Conservation (phyloP, 2,888 invertebrate genomes). For the Petrolisthes manimaculis region DNA sequence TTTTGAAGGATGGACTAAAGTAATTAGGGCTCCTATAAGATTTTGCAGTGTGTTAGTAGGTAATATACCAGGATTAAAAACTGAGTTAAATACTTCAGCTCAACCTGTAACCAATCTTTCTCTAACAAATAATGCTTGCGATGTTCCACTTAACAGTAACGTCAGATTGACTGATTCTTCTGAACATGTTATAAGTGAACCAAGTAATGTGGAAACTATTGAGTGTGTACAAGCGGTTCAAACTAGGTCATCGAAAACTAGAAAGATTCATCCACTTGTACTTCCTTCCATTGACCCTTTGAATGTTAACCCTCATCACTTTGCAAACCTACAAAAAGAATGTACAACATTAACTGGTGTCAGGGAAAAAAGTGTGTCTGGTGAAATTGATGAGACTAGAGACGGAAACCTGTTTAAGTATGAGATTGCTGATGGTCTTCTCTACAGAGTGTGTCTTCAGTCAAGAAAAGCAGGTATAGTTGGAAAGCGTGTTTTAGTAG, state of each 20-base stretch:
- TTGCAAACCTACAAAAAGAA: constrained; percentile 4
- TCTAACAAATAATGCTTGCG: neutral
- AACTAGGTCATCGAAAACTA: neutral
- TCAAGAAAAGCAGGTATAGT: neutral
- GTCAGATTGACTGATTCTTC: neutral
- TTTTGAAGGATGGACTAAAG: constrained; percentile 18
- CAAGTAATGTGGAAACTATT: neutral
- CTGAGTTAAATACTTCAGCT: neutral
- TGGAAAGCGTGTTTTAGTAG: constrained; percentile 11
- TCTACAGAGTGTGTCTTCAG: neutral
- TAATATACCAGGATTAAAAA: neutral
- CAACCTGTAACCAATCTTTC: neutral
- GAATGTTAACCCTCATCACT: neutral
- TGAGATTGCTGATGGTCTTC: neutral
- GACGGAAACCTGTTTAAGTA: neutral
- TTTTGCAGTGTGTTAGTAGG: constrained; percentile 22
- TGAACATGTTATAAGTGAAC: too few species aligned
- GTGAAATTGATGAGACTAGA: neutral
- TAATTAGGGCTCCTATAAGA: constrained; percentile 5
- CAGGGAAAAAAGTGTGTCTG: neutral
- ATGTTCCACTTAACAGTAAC: neutral
- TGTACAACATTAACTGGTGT: neutral
- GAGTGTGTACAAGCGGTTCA: neutral
- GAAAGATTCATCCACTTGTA: constrained; percentile 4
- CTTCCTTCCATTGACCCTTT: constrained; percentile 4